phyloP scores from a whole-genome alignment of 2,888 invertebrate species.

The Volucella bombylans region DNA sequence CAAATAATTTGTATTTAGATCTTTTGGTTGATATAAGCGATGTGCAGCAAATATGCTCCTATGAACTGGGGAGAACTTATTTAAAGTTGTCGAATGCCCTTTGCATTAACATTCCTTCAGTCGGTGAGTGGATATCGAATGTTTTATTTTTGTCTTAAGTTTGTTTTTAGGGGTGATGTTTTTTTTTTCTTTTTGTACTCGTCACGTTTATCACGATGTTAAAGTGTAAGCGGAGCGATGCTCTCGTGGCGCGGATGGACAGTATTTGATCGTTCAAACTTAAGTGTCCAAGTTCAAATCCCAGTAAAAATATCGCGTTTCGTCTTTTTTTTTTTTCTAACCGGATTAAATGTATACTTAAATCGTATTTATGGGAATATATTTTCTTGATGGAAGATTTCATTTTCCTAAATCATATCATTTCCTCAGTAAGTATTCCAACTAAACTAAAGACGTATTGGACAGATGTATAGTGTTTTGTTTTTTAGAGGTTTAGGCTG shows the following conservation, averaged over 20 bases:
- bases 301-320: not conserved
- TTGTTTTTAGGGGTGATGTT: not conserved
- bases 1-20: slow-evolving; percentile 84
- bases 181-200: slow-evolving; percentile 11
- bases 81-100: slow-evolving; percentile 93
- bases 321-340: slow-evolving; percentile 14
- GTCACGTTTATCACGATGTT: slow-evolving; percentile 9
- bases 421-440: too few relatives aligned
- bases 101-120: slow-evolving; percentile 94
- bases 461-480: too few relatives aligned
- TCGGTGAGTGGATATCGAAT: slow-evolving; percentile 86
- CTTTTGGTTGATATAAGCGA: slow-evolving; percentile 98
- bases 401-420: too few relatives aligned
- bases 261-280: not conserved
- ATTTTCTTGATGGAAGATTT: too few relatives aligned
- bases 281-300: slow-evolving; percentile 37
- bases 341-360: too few relatives aligned
- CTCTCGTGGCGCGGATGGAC: slow-evolving; percentile 23
- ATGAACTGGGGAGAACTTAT: slow-evolving; percentile 96
- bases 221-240: not conserved
- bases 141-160: not conserved
- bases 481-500: too few relatives aligned
- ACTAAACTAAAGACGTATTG: too few relatives aligned
- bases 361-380: too few relatives aligned
- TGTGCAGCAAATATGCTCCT: slow-evolving; percentile 97